Percentiles rank a stretch among this genome's conserved stretches.
Conservation (phyloP, 2,113 vertebrate genomes). For the Leptobrachium leishanense region DNA sequence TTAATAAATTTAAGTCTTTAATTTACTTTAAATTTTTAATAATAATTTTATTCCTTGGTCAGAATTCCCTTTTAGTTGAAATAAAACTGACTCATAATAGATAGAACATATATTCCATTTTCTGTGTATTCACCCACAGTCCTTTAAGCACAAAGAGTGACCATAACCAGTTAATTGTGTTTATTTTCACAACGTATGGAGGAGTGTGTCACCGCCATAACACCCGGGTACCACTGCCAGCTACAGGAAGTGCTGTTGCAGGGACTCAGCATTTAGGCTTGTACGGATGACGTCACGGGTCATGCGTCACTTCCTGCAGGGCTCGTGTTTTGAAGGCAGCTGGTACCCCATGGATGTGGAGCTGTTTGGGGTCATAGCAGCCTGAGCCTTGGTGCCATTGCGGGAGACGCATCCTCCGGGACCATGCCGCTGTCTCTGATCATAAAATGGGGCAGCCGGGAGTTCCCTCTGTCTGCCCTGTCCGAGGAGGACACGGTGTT, state of each 20-base stretch:
- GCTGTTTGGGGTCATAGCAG: not conserved
- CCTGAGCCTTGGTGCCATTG: not conserved
- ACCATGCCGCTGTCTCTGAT: slow-evolving; percentile 94
- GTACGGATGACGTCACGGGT: not conserved
- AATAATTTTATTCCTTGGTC: no score
- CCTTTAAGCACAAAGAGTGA: no score
- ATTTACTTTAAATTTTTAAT: no score
- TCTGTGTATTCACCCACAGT: no score
- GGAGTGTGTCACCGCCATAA: no score
- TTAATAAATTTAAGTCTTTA: no score
- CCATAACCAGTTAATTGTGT: no score
- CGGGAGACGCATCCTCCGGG: not conserved
- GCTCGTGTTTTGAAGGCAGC: slow-evolving; percentile 6
- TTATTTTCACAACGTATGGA: no score
- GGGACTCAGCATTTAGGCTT: not conserved
- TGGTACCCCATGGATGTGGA: slow-evolving; percentile 25
- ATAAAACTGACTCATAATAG: no score
- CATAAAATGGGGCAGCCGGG: slow-evolving; percentile 97
- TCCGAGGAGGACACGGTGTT: slow-evolving; percentile 95
- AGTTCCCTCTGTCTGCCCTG: slow-evolving; percentile 91
- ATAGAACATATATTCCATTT: no score
- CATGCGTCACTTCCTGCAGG: slow-evolving; percentile 13
- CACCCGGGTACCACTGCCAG: not conserved
- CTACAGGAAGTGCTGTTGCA: slow-evolving; percentile 24
- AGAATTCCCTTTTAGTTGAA: no score